Base-by-base conservation (phyloP, 2,888 invertebrate genomes). In the Cryptocephalus primarius region DNA sequence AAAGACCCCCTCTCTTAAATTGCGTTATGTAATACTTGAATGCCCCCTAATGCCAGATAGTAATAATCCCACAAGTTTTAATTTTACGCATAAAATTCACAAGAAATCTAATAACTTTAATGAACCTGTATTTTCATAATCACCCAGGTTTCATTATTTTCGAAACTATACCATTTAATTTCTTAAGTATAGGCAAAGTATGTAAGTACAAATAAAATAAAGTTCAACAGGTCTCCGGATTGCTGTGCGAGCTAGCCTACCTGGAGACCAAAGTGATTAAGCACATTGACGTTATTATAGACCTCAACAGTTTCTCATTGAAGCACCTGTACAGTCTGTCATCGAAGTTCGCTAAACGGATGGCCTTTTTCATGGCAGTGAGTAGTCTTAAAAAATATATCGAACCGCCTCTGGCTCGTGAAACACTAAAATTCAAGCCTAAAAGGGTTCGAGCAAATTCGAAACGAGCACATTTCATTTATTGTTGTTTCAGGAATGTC, bases 401-500 rank as follows among this genome's bases (percentile, higher is more conserved):
- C 38, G 9, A 32, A 11, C 12, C 32, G 9, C 11, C 32, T 11
- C 14, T 33, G 14, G 34, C 22, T 33, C 3, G 22, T 22, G 22
- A 22, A 6, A 22, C 22, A 22, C 22, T 22, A 4, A 2, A 22
- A 22, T 2, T 22, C 22, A 22, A 6, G 22, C 22, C 22, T 22
- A 22, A 22, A 22, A 4, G 3, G 22, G 22, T 22, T 22, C 22
- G 43, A 11, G 11, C 9, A 36, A 34, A 14, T 44, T 32, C 22
- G 36, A 36, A 36, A 36, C 4, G 12, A 36, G 3, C n/a, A 4
- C 36, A 12, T 36, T 36, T 36, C 2, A 36, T 48, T 45, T 44
- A 33, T 49, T 39, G 45, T 47, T 36, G 41, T 56, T 58, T 36
- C 52, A 64, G 64, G 59, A 62, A 48, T 57, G 55, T 53, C 53